phyloP scores from a whole-genome alignment of 2,888 invertebrate species.

The Platycheirus albimanus region DNA sequence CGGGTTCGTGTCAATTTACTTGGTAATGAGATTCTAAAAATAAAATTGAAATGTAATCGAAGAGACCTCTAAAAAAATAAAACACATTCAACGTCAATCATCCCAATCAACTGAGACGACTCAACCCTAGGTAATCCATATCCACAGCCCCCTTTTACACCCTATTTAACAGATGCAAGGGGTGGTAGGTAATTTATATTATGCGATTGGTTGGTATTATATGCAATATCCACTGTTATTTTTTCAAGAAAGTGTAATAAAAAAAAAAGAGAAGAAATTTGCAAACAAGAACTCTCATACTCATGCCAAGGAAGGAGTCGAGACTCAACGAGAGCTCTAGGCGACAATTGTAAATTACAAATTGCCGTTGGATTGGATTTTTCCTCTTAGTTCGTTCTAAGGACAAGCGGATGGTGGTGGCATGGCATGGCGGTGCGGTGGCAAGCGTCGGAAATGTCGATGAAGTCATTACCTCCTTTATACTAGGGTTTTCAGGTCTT shows the following conservation, averaged over 20 bases:
- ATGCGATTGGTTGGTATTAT: too few relatives aligned
- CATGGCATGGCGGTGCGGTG: neutral
- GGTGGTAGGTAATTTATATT: constrained; percentile 8
- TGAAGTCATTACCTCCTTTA: constrained; percentile 59
- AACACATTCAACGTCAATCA: constrained; percentile 56
- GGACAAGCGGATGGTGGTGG: neutral
- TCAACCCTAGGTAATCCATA: constrained; percentile 42
- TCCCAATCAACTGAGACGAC: constrained; percentile 54
- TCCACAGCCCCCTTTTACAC: constrained; percentile 20
- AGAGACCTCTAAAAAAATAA: constrained; percentile 34
- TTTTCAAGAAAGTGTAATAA: constrained; percentile 20
- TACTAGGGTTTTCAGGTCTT: constrained; percentile 6
- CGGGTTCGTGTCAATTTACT: constrained; percentile 53
- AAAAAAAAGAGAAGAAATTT: constrained; percentile 38
- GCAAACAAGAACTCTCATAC: constrained; percentile 44
- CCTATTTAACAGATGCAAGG: neutral
- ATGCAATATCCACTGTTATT: neutral
- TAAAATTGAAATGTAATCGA: constrained; percentile 59
- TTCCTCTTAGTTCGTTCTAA: constrained; percentile 50
- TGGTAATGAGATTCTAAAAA: constrained; percentile 68
- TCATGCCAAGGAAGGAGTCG: constrained; percentile 30
- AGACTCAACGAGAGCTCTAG: constrained; percentile 51
- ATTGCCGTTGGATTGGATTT: constrained; percentile 72
- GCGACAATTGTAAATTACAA: constrained; percentile 74
- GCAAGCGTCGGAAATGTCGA: constrained; percentile 22